These are phyloP conservation scores for Craterocephalus amniculus DNA, from an alignment of 2,797 vertebrate species.

Conservation along the genomic window DNA sequence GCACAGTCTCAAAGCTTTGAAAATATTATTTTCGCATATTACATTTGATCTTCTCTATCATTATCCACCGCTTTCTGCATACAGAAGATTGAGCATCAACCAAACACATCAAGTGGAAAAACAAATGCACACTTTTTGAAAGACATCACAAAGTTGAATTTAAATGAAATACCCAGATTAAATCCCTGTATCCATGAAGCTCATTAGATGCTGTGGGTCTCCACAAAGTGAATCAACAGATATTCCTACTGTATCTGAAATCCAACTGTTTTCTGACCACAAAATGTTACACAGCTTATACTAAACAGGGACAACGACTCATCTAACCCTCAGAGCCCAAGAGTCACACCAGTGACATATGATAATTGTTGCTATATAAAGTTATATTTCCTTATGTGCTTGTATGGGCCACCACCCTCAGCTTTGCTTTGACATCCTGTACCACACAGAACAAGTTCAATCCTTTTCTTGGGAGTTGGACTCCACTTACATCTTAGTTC, in stretches of 20 bases:
- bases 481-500: background rate
- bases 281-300: background rate
- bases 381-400: background rate
- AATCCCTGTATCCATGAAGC: background rate
- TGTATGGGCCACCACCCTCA: background rate
- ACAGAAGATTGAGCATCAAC: slow-evolving; percentile 33
- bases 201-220: background rate
- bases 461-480: background rate
- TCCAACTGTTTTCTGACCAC: background rate
- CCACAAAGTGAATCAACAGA: background rate
- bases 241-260: background rate
- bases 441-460: background rate
- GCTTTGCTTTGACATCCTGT: background rate
- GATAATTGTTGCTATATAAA: background rate
- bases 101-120: slow-evolving; percentile 38
- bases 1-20: slow-evolving; percentile 32
- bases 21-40: slow-evolving; percentile 48
- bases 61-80: slow-evolving; percentile 23
- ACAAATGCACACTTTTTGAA: slow-evolving; percentile 7
- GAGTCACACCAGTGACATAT: background rate
- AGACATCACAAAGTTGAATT: background rate
- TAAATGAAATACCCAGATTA: slow-evolving; percentile 9
- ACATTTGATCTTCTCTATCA: slow-evolving; percentile 28
- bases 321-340: background rate
- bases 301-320: background rate